Evolutionary conservation across 1,140 invertebrate species (phyloP), one percentile per base, ranked within the genome.

Genomic region (Pissodes strobi): DNA sequence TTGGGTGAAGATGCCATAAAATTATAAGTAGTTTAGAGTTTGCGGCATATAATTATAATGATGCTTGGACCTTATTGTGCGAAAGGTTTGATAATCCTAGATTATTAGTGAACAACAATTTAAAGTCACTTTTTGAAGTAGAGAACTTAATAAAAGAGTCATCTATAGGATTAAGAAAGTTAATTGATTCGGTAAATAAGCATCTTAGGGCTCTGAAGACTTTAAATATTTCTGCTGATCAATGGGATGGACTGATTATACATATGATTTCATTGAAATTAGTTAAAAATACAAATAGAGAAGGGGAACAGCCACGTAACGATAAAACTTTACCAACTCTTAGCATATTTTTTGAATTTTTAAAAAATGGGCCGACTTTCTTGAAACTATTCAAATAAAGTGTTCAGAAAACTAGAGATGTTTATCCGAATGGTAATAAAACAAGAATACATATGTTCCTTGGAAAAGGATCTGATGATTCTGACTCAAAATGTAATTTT

Each of bases 1-100:
- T 25, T 66, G n/a, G 13, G 2, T 6, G 18, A 13, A 1, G 18
- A 8, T 23, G 58, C 49, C 4, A 8, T 37, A 39, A 61, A 25
- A 27, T 66, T 8, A 53, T 66, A 17, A 22, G 22, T 17, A 30
- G 23, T 12, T 22, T 55, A 1, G 59, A 66, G 48, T 66, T 66
- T 39, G 22, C 64, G 5, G 6, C 49, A 2, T 15, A 25, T 17
- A 66, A 66, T 55, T 66, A 66, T 27, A 4, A 38, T 15, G 8
- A 51, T 1, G 59, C 64, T 25, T 63, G 64, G 51, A 15, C 30
- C 1, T 49, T 66, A 37, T 2, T 66, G 1, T 55, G 49, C 15
- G 21, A 66, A 15, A 41, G 58, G 3, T 66, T 4, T 56, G 19
- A 64, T 48, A 58, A 64, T 23, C 23, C 39, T 9, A 58, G 27